Conservation (phyloP, 2,888 invertebrate genomes). For the Pristionchus mayeri region DNA sequence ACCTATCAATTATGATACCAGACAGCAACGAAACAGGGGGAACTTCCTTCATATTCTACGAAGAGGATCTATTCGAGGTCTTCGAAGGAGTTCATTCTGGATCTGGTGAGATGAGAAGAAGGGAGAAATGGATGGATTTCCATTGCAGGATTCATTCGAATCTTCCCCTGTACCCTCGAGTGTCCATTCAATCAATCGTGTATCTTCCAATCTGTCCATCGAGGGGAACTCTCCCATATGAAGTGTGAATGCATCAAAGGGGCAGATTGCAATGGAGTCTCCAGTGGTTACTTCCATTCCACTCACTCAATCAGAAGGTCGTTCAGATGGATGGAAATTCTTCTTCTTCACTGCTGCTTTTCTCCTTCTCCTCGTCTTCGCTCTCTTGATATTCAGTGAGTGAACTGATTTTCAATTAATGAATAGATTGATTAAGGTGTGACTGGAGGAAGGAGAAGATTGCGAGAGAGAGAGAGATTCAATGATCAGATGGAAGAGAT, state of each 20-base stretch:
- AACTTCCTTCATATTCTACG: not conserved
- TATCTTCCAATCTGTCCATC: not conserved
- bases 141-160: constrained; percentile 40
- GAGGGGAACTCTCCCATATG: constrained; percentile 11
- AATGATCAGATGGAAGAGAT: constrained; percentile 20
- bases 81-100: not conserved
- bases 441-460: not conserved
- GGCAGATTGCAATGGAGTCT: not conserved
- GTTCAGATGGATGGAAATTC: not conserved
- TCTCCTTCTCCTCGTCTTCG: not conserved
- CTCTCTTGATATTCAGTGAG: not conserved
- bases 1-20: not conserved
- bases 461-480: not conserved
- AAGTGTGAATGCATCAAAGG: constrained; percentile 40
- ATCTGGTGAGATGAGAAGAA: too few species aligned
- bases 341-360: not conserved
- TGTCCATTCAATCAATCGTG: constrained; percentile 7
- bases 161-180: constrained; percentile 5
- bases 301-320: not conserved
- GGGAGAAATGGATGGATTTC: too few species aligned
- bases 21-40: not conserved
- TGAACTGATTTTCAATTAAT: too few species aligned
- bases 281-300: not conserved
- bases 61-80: not conserved
- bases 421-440: not conserved